Percentiles rank a stretch among this genome's conserved stretches.
Evolutionary conservation across 1,140 invertebrate genomes (phyloP).

Genomic region (Pinna nobilis): DNA sequence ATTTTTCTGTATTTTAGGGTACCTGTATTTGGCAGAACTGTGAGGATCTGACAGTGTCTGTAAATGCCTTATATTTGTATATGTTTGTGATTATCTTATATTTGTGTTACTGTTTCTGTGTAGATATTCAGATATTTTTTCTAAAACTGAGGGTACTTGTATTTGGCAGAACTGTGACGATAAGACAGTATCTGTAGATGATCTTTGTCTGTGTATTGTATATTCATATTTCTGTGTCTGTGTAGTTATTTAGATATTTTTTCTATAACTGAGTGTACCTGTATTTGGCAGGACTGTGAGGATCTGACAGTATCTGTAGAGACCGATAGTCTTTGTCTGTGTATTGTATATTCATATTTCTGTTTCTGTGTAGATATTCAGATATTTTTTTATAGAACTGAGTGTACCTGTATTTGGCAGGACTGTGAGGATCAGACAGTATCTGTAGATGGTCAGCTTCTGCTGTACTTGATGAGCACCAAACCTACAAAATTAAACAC

Average conservation of each 20-base stretch:
- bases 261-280: constrained; percentile 44
- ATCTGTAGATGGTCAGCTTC: constrained; percentile 66
- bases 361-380: no score
- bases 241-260: no score
- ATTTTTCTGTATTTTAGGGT: not conserved
- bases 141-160: no score
- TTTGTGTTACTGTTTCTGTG: not conserved
- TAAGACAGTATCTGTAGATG: no score
- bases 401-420: constrained; percentile 68
- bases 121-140: not conserved
- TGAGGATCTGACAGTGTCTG: constrained; percentile 65
- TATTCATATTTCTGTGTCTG: no score
- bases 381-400: no score
- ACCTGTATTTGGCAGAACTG: constrained; percentile 68
- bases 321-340: no score
- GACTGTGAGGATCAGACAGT: constrained; percentile 65
- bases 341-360: not conserved
- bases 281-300: constrained; percentile 67
- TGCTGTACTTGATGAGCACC: constrained; percentile 65
- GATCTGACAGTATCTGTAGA: constrained; percentile 62
- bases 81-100: no score
- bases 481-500: constrained; percentile 52
- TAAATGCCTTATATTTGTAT: no score
- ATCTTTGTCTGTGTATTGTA: no score
- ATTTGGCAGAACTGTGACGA: no score